These are phyloP conservation scores for Thunnus thynnus DNA, from an alignment of 2,113 vertebrate genomes.

Conservation along the genomic window DNA sequence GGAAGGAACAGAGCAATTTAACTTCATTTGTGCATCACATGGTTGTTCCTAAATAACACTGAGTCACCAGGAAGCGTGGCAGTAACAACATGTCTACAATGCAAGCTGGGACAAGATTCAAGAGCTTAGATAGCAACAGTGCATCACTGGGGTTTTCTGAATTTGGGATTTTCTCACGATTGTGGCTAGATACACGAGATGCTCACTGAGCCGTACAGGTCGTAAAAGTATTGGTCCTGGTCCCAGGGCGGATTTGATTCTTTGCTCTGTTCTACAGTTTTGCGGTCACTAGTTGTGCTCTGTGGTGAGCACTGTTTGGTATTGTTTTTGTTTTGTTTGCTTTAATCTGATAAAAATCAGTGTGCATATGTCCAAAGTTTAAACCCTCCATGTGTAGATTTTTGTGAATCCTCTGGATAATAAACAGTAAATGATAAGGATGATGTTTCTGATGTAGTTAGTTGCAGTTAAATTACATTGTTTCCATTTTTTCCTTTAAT, in stretches of 20 bases:
- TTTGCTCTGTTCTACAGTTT: not conserved
- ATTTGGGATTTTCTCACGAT: not conserved
- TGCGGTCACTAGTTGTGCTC: not conserved
- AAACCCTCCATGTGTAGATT: not conserved
- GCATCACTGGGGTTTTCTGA: too few relatives aligned
- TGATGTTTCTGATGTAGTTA: not conserved
- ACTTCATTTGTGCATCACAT: not conserved
- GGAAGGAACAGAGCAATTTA: not conserved
- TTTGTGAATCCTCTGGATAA: not conserved
- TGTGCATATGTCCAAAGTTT: not conserved
- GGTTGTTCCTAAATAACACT: not conserved
- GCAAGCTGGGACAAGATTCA: not conserved
- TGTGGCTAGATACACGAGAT: not conserved
- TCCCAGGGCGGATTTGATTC: not conserved
- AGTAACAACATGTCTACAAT: slow-evolving; percentile 16
- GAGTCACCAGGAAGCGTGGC: not conserved
- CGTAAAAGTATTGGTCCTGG: not conserved
- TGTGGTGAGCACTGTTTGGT: too few relatives aligned
- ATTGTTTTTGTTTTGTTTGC: not conserved
- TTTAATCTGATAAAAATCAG: not conserved
- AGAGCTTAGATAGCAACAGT: not conserved
- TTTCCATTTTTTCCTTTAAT: not conserved
- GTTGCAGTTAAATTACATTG: not conserved
- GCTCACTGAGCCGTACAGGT: not conserved
- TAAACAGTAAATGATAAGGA: not conserved